These are phyloP conservation scores for Tragelaphus strepsiceros DNA, from an alignment of 2,113 vertebrate genomes.

Conservation along the genomic window DNA sequence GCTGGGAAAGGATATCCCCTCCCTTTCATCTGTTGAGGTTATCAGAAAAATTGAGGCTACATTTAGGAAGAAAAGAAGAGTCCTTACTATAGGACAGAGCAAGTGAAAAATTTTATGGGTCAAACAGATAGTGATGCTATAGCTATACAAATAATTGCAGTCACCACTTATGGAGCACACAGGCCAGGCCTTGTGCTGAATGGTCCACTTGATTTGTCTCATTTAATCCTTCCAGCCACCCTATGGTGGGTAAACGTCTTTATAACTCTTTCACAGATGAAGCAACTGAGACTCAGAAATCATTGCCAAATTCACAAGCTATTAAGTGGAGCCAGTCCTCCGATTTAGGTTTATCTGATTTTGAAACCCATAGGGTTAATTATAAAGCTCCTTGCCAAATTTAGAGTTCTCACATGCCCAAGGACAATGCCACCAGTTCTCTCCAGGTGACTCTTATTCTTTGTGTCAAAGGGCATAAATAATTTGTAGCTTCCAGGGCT, in stretches of 20 bases:
- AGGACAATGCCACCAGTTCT: background rate
- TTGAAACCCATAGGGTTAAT: slow-evolving; percentile 25
- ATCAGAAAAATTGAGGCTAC: slow-evolving; percentile 52
- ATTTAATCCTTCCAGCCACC: background rate
- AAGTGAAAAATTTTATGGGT: slow-evolving; percentile 7
- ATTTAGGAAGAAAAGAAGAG: background rate
- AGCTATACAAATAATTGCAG: slow-evolving; percentile 7
- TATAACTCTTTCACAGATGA: slow-evolving; percentile 45
- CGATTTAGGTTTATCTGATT: slow-evolving; percentile 26
- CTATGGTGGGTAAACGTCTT: background rate
- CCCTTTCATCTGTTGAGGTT: slow-evolving; percentile 70
- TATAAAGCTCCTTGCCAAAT: background rate
- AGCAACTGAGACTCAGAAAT: slow-evolving; percentile 26
- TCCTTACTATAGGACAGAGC: background rate
- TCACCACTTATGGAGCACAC: background rate
- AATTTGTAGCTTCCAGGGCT: background rate
- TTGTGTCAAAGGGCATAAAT: background rate
- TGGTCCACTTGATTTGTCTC: background rate
- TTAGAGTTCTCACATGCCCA: slow-evolving; percentile 21
- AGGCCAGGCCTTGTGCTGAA: background rate
- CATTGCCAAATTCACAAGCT: background rate
- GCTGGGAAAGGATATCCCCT: slow-evolving; percentile 51
- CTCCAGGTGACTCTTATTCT: background rate
- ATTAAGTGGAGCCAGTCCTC: slow-evolving; percentile 37
- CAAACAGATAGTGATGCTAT: background rate